Percentiles rank a stretch among this genome's conserved stretches.
Evolutionary conservation across 2,113 vertebrate species (phyloP).

Genomic region (Scatophagus argus): DNA sequence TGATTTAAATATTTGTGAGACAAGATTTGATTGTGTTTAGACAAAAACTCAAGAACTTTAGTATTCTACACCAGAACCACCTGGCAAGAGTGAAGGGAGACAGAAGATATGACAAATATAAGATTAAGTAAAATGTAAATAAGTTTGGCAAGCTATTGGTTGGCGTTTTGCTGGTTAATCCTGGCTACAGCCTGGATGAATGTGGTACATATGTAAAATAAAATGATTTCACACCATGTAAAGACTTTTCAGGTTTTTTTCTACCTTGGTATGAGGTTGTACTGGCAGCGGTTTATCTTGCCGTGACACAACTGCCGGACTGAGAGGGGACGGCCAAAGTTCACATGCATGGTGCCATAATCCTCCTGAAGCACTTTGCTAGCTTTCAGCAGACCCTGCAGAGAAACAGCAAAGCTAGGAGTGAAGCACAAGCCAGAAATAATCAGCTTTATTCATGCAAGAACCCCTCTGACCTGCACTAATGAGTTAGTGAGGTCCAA

Average conservation of each 20-base stretch:
- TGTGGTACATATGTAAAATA: background rate
- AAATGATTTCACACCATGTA: background rate
- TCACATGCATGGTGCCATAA: conserved; percentile 92
- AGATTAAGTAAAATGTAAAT: background rate
- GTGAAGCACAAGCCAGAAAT: background rate
- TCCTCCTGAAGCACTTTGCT: conserved; percentile 90
- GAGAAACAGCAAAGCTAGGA: conserved; percentile 7
- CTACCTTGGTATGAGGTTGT: conserved; percentile 93
- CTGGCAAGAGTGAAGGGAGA: too few species aligned
- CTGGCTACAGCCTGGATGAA: too few species aligned
- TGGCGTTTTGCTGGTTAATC: too few species aligned
- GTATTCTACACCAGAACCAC: too few species aligned
- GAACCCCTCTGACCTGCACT: background rate
- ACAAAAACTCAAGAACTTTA: background rate
- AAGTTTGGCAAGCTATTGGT: too few species aligned
- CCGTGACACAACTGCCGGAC: conserved; percentile 89
- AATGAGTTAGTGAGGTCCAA: background rate
- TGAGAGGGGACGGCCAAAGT: conserved; percentile 91
- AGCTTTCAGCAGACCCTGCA: conserved; percentile 93
- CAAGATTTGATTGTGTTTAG: background rate
- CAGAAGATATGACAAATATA: background rate
- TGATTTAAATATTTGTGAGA: too few species aligned
- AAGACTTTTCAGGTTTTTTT: background rate
- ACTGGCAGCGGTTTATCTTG: conserved; percentile 85
- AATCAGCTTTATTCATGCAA: conserved; percentile 15